These are phyloP conservation scores for Pangasius larnaudii DNA, from an alignment of 2,797 vertebrate genomes.

Conservation along the genomic window DNA sequence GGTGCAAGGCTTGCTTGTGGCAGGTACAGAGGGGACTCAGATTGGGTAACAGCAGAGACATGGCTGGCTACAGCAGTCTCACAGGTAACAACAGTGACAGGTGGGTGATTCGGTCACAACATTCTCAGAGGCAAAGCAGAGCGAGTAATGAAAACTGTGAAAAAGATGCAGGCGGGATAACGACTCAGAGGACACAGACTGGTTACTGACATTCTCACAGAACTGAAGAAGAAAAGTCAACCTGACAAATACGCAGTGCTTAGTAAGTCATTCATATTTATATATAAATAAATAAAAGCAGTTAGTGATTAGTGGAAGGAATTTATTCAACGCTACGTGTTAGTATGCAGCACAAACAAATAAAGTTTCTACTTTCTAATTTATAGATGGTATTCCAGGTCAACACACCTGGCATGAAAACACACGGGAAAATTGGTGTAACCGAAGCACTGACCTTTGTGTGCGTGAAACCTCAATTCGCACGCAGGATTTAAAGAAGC, in stretches of 20 bases:
- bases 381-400: neutral
- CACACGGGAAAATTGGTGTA: neutral
- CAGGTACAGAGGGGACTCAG: neutral
- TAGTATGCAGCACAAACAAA: neutral
- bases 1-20: no score
- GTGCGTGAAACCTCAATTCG: slow-evolving; percentile 39
- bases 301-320: neutral
- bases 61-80: neutral
- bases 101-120: neutral
- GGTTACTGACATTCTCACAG: neutral
- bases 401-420: neutral
- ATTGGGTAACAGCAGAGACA: neutral
- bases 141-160: neutral
- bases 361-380: neutral
- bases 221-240: slow-evolving; percentile 54
- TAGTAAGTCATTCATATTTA: slow-evolving; percentile 73
- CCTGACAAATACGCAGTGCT: slow-evolving; percentile 79
- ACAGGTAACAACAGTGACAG: neutral
- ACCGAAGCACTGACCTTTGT: slow-evolving; percentile 15
- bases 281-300: neutral
- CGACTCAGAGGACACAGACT: neutral
- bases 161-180: neutral
- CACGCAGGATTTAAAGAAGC: slow-evolving; percentile 31
- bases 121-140: neutral
- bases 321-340: neutral